phyloP scores from a whole-genome alignment of 2,113 vertebrate genomes.

The Laticauda colubrina region DNA sequence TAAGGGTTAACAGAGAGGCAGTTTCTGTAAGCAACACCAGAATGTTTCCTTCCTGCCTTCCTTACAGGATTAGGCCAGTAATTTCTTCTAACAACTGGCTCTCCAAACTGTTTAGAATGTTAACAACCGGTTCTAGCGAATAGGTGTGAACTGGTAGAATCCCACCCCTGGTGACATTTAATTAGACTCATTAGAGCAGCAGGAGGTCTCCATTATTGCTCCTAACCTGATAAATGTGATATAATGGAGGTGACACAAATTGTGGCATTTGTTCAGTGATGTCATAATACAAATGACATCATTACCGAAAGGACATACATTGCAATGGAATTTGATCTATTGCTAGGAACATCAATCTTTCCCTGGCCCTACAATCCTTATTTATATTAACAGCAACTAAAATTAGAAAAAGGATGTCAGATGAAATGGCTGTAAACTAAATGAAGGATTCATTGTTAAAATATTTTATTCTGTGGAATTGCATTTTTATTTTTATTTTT shows the following conservation, averaged over 20 bases:
- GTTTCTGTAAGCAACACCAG: too few relatives aligned
- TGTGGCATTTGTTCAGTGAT: background rate
- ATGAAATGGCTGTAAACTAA: background rate
- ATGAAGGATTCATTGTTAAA: background rate
- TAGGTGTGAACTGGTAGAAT: too few relatives aligned
- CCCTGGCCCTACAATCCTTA: background rate
- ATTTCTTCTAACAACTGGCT: too few relatives aligned
- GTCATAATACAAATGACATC: background rate
- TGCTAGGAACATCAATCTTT: background rate
- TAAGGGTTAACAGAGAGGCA: too few relatives aligned
- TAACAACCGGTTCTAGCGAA: too few relatives aligned
- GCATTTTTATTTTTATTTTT: background rate
- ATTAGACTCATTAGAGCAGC: background rate
- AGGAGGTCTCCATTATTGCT: background rate
- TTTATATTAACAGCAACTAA: background rate
- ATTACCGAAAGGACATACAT: background rate
- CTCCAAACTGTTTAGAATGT: too few relatives aligned
- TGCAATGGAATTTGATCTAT: background rate
- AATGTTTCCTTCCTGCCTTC: too few relatives aligned
- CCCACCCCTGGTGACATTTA: background rate
- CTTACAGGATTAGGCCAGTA: too few relatives aligned
- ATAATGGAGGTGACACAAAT: background rate
- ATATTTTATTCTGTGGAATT: background rate
- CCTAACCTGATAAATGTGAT: background rate
- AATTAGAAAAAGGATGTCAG: background rate